These are phyloP conservation scores for Cyprinodon tularosa DNA, from an alignment of 2,113 vertebrate species.

Conservation along the genomic window DNA sequence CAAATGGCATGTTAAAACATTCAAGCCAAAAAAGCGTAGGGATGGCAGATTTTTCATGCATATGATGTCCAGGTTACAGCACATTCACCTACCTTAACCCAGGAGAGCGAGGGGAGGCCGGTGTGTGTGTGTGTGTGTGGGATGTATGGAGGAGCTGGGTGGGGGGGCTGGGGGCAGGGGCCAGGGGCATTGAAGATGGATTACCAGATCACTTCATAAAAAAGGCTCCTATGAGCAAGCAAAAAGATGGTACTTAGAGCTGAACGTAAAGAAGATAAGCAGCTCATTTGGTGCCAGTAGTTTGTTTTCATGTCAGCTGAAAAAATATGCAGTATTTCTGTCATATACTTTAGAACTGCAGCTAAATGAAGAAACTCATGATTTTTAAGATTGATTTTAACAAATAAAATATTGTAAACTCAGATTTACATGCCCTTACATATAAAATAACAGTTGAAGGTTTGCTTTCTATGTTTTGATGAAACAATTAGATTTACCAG, in stretches of 20 bases:
- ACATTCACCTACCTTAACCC: conserved; percentile 56
- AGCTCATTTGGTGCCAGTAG: conserved; percentile 36
- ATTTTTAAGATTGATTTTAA: no score
- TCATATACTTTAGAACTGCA: conserved; percentile 10
- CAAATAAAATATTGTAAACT: no score
- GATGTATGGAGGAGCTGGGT: neutral
- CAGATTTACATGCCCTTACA: neutral
- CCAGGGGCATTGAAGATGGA: conserved; percentile 64
- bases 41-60: conserved; percentile 69
- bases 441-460: neutral
- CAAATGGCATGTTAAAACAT: conserved; percentile 48
- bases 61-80: conserved; percentile 57
- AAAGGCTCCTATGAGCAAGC: conserved; percentile 49
- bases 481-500: no score
- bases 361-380: conserved; percentile 17
- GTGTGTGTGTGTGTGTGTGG: no score
- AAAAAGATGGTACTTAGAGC: conserved; percentile 44
- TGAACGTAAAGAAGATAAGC: conserved; percentile 44
- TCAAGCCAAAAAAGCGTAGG: conserved; percentile 53
- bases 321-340: conserved; percentile 19
- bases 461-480: neutral
- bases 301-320: conserved; percentile 55
- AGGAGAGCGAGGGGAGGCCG: conserved; percentile 17
- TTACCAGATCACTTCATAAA: conserved; percentile 62
- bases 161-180: neutral